Evolutionary conservation across 2,113 vertebrate genomes (phyloP), one percentile per base, ranked within the genome.

Genomic region (Nanger granti): DNA sequence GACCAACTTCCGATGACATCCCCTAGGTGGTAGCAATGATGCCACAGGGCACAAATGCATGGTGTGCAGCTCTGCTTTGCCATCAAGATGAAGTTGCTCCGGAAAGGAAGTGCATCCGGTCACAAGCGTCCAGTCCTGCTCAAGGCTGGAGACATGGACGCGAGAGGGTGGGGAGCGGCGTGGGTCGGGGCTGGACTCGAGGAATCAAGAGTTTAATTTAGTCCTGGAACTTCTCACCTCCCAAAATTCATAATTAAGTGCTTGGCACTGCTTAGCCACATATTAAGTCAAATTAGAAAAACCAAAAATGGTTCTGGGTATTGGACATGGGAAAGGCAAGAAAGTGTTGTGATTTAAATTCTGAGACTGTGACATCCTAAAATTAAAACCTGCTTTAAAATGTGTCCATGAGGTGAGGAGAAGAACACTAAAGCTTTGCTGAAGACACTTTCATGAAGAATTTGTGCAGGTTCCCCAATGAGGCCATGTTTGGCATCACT

Each of bases 231-330:
- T 17, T 41, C 31, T 91, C 91, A 55, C n/a, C 62, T 97, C 85
- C 52, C 31, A 76, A 97, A 97, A 93, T 95, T 89, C 76, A 85
- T 87, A 93, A 93, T 94, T 88, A 95, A 96, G 41, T 62, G 34
- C 10, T 94, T 95, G 15, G 57, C 14, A 83, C n/a, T 89, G 57
- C 57, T 93, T 82, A 92, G 26, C 79, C 44, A 96, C 37, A 88
- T 44, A 84, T 73, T 79, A 95, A 90, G 41, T 66, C 28, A 93
- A 90, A 90, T 87, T 26, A 93, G 26, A 92, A 94, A 98, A 79
- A 91, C 29, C 94, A 86, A 97, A 98, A 94, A 79, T 87, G 44
- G 8, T 28, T 76, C 49, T 84, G 44, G 12, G 5, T 97, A 22
- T 44, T 92, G 31, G 62, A 87, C 22, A 86, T 29, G 41, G 8